Conservation (phyloP, 2,113 vertebrate genomes). For the Osmerus mordax region DNA sequence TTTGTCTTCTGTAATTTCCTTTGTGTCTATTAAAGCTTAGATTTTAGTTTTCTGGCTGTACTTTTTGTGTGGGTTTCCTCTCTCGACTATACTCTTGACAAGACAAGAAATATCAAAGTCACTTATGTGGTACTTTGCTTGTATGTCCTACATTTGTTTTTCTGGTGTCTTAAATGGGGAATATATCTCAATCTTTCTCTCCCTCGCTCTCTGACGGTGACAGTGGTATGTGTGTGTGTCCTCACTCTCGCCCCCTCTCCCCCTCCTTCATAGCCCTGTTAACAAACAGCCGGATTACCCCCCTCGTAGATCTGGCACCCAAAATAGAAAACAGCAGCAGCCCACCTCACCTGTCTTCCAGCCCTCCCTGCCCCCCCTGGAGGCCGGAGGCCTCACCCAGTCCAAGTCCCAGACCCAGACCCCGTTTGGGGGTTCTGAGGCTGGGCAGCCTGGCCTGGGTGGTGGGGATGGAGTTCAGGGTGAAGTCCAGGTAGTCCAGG, state of each 20-base stretch:
- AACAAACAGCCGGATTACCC: slow-evolving; percentile 86
- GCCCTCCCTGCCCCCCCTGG: slow-evolving; percentile 82
- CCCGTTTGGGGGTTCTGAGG: slow-evolving; percentile 67
- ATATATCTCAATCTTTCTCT: slow-evolving; percentile 9
- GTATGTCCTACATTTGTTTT: slow-evolving; percentile 21
- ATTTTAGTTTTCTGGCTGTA: slow-evolving; percentile 60
- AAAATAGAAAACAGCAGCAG: slow-evolving; percentile 92
- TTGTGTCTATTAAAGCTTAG: slow-evolving; percentile 66
- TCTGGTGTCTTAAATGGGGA: background rate
- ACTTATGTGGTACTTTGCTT: slow-evolving; percentile 31
- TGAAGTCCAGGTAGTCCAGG: slow-evolving; percentile 62
- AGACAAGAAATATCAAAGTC: slow-evolving; percentile 30
- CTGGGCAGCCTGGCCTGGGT: slow-evolving; percentile 64
- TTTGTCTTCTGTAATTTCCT: slow-evolving; percentile 48
- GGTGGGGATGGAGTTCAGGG: slow-evolving; percentile 52
- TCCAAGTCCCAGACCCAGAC: slow-evolving; percentile 47
- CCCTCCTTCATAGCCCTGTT: slow-evolving; percentile 80
- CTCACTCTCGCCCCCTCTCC: slow-evolving; percentile 63
- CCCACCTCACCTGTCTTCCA: slow-evolving; percentile 86
- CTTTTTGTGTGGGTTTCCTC: slow-evolving; percentile 62
- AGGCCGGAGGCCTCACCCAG: slow-evolving; percentile 64
- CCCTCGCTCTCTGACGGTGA: slow-evolving; percentile 3
- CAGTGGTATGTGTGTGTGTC: slow-evolving; percentile 53
- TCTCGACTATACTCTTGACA: slow-evolving; percentile 42
- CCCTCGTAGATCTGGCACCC: slow-evolving; percentile 81